Percentiles rank a stretch among this genome's conserved stretches.
These are phyloP conservation scores for Apotomis capreana DNA, from an alignment of 2,888 invertebrate genomes.

Conservation along the genomic window DNA sequence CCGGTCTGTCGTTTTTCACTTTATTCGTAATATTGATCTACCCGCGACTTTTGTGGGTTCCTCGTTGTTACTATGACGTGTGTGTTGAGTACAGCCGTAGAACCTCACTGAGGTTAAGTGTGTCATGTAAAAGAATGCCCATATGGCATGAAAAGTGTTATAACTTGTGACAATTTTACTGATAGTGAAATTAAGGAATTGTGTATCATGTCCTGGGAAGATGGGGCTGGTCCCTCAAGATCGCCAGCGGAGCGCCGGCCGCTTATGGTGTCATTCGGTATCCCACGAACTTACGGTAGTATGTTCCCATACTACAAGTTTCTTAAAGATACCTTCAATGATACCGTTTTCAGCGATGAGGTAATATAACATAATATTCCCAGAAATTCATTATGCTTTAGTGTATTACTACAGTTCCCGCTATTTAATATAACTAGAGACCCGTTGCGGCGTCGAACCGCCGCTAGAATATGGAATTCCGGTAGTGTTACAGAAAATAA, in stretches of 20 bases:
- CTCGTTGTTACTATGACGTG: background rate
- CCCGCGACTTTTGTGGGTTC: constrained; percentile 18
- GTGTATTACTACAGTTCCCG: background rate
- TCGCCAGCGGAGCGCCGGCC: constrained; percentile 68
- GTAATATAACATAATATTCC: constrained; percentile 7
- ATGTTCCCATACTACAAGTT: constrained; percentile 85
- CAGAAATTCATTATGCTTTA: background rate
- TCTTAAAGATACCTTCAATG: constrained; percentile 76
- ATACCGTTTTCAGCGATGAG: constrained; percentile 63
- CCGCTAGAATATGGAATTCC: too few species aligned
- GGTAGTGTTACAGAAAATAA: too few species aligned
- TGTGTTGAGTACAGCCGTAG: background rate
- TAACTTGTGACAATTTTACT: constrained; percentile 42
- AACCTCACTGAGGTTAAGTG: constrained; percentile 3
- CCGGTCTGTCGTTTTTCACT: constrained; percentile 25
- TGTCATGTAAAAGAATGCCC: constrained; percentile 55
- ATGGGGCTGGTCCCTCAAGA: constrained; percentile 59
- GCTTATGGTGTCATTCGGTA: constrained; percentile 67
- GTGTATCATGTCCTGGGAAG: constrained; percentile 54
- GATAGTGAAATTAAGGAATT: constrained; percentile 21
- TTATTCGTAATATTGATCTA: constrained; percentile 19
- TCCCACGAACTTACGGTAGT: constrained; percentile 85
- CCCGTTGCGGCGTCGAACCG: too few species aligned
- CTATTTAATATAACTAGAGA: constrained; percentile 5
- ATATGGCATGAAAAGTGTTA: constrained; percentile 64